Conservation (phyloP, 2,113 vertebrate species). For the Syngnathus typhle region DNA sequence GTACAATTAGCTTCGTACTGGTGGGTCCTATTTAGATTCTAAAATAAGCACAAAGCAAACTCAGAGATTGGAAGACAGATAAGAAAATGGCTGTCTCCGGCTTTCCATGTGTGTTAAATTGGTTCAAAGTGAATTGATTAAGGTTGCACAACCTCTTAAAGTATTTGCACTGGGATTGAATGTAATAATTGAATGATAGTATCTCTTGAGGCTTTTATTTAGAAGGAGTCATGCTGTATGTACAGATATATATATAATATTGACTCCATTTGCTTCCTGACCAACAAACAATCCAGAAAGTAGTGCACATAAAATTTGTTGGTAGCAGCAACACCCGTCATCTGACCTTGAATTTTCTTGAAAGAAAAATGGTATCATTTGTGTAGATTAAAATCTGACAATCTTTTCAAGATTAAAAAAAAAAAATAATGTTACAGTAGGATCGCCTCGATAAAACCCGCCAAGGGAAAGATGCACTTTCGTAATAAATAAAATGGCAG, state of each 20-base stretch:
- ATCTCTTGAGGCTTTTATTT: background rate
- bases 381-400: background rate
- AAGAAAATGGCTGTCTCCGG: slow-evolving; percentile 15
- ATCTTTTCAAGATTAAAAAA: background rate
- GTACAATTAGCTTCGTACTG: slow-evolving; percentile 31
- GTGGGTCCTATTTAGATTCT: slow-evolving; percentile 30
- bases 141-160: background rate
- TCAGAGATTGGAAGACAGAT: slow-evolving; percentile 21
- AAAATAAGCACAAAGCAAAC: slow-evolving; percentile 26
- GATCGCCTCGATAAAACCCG: background rate
- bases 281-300: slow-evolving; percentile 2
- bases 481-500: slow-evolving; percentile 15
- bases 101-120: slow-evolving; percentile 17
- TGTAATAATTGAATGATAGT: background rate
- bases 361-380: background rate
- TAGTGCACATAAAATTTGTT: background rate
- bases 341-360: background rate
- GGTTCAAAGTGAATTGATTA: slow-evolving; percentile 3
- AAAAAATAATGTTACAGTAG: slow-evolving; percentile 1
- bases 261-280: background rate
- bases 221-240: background rate
- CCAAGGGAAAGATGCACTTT: slow-evolving; percentile 14
- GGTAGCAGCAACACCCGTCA: slow-evolving; percentile 5
- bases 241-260: too few relatives aligned
- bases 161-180: background rate